Percentiles rank a stretch among this genome's conserved stretches.
Conservation (phyloP, 2,797 vertebrate species). For the Megalops cyprinoides region DNA sequence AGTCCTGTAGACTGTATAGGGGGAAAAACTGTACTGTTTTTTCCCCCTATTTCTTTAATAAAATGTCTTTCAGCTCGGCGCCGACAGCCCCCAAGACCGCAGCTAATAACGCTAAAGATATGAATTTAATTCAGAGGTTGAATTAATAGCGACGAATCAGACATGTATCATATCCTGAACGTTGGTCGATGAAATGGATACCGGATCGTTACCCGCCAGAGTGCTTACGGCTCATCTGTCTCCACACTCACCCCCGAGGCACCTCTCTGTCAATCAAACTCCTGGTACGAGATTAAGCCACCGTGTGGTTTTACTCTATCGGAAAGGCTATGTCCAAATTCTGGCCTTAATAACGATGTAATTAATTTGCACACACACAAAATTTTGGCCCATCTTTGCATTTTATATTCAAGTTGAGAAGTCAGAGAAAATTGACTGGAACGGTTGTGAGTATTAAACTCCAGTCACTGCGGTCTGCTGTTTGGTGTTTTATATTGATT, state of each 20-base stretch:
- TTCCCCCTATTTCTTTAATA: not conserved
- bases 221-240: not conserved
- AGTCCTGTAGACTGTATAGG: no score
- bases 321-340: not conserved
- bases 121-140: conserved; percentile 18
- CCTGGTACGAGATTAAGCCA: not conserved
- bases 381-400: not conserved
- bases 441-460: conserved; percentile 23
- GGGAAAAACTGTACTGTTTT: no score
- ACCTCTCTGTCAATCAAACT: conserved; percentile 9
- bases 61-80: conserved; percentile 6
- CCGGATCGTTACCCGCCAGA: not conserved
- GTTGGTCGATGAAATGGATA: not conserved
- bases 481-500: conserved; percentile 56
- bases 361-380: not conserved
- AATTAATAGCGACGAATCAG: not conserved
- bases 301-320: not conserved
- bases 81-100: not conserved
- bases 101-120: not conserved
- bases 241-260: not conserved
- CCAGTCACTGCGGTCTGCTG: not conserved
- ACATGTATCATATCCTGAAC: not conserved
- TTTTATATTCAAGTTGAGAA: not conserved
- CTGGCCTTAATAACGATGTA: no score
- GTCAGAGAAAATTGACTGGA: conserved; percentile 21